Conservation (phyloP, 2,113 vertebrate genomes). For the Osmerus eperlanus region DNA sequence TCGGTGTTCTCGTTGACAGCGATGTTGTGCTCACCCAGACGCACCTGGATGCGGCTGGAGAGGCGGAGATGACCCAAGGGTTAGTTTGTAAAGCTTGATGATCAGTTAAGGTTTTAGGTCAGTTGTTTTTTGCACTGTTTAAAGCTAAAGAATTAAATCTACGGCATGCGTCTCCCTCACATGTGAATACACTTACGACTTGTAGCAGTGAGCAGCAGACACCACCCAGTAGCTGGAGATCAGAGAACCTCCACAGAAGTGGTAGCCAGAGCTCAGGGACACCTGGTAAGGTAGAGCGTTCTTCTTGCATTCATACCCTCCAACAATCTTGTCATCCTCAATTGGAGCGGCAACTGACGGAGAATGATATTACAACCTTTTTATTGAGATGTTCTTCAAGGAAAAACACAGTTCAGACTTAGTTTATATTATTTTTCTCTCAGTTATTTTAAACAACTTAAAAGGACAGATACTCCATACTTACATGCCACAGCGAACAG, state of each 20-base stretch:
- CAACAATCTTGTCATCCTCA: conserved; percentile 40
- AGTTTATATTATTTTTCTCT: not conserved
- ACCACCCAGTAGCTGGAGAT: conserved; percentile 11
- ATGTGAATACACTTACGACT: not conserved
- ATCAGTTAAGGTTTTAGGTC: too few relatives aligned
- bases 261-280: conserved; percentile 26
- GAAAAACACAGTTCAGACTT: too few relatives aligned
- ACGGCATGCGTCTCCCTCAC: too few relatives aligned
- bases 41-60: conserved; percentile 56
- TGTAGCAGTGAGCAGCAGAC: conserved; percentile 27
- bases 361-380: not conserved
- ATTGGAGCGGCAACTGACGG: not conserved
- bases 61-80: not conserved
- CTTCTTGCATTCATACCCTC: conserved; percentile 42
- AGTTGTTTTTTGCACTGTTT: too few relatives aligned
- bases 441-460: not conserved
- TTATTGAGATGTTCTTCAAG: too few relatives aligned
- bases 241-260: conserved; percentile 24
- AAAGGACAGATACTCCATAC: not conserved
- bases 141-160: too few relatives aligned
- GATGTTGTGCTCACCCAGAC: conserved; percentile 72
- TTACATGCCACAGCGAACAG: not conserved
- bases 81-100: too few relatives aligned
- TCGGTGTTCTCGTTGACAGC: conserved; percentile 56
- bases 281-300: conserved; percentile 47